Conservation (phyloP, 2,113 vertebrate genomes). For the Antidorcas marsupialis region DNA sequence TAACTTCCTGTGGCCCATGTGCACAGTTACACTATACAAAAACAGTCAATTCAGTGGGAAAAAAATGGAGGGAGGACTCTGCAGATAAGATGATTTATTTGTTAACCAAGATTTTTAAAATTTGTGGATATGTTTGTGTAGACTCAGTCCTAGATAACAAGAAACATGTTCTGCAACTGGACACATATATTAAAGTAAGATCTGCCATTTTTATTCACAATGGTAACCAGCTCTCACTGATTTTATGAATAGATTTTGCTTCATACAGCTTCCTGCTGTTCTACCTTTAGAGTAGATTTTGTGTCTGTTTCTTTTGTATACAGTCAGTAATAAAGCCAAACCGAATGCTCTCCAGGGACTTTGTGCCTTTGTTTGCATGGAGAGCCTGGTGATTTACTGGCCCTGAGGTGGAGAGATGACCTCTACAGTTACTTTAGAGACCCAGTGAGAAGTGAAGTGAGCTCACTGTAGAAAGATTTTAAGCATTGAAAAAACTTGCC, state of each 20-base stretch:
- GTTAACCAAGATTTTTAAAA: neutral
- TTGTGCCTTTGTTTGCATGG: constrained; percentile 45
- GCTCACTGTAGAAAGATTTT: constrained; percentile 85
- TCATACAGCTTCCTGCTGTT: neutral
- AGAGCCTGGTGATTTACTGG: constrained; percentile 79
- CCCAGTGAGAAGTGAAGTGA: constrained; percentile 80
- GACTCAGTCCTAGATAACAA: neutral
- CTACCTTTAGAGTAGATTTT: constrained; percentile 60
- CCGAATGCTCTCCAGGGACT: constrained; percentile 62
- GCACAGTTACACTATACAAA: neutral
- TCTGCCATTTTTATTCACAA: neutral
- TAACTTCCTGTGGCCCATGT: neutral
- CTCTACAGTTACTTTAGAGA: constrained; percentile 81
- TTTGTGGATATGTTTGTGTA: neutral
- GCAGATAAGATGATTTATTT: neutral
- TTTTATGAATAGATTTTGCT: neutral
- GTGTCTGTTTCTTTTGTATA: constrained; percentile 64
- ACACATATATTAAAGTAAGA: neutral
- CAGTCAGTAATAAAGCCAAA: constrained; percentile 65
- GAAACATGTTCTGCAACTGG: neutral
- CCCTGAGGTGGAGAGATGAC: constrained; percentile 79
- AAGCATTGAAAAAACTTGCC: constrained; percentile 81
- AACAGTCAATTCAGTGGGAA: neutral
- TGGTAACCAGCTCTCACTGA: neutral
- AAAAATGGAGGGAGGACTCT: neutral